These are phyloP conservation scores for Tridacna gigas DNA, from an alignment of 2,888 invertebrate species.

Conservation along the genomic window DNA sequence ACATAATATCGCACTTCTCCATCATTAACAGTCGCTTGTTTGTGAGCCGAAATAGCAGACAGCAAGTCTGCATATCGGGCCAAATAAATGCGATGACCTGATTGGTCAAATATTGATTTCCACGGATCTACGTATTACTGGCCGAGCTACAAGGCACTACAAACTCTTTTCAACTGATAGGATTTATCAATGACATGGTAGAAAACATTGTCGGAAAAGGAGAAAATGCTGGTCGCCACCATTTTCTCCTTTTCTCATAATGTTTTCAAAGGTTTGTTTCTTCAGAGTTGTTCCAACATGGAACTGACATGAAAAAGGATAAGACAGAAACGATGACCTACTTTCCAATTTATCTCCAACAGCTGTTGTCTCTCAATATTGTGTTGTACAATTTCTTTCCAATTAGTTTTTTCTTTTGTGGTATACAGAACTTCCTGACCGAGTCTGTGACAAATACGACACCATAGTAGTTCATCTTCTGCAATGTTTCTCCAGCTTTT, in stretches of 20 bases:
- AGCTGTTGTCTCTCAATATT: constrained; percentile 69
- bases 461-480: constrained; percentile 83
- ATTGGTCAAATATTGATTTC: too few species aligned
- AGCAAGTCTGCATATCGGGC: too few species aligned
- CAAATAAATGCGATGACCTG: too few species aligned
- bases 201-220: not conserved
- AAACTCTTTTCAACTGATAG: too few species aligned
- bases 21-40: too few species aligned
- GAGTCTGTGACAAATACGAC: constrained; percentile 74
- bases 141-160: too few species aligned
- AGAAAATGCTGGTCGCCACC: not conserved
- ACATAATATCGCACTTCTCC: too few species aligned
- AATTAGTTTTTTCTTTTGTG: constrained; percentile 71
- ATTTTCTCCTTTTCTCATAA: not conserved
- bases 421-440: constrained; percentile 72
- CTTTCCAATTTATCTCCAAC: constrained; percentile 82
- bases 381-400: constrained; percentile 79
- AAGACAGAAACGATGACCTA: constrained; percentile 36
- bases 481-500: constrained; percentile 81
- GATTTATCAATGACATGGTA: too few species aligned
- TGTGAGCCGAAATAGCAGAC: too few species aligned
- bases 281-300: too few species aligned
- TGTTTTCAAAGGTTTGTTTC: not conserved
- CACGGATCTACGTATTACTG: too few species aligned
- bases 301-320: too few species aligned